Evolutionary conservation across 2,113 vertebrate species (phyloP), one percentile per base, ranked within the genome.

Genomic region (Maccullochella peelii): DNA sequence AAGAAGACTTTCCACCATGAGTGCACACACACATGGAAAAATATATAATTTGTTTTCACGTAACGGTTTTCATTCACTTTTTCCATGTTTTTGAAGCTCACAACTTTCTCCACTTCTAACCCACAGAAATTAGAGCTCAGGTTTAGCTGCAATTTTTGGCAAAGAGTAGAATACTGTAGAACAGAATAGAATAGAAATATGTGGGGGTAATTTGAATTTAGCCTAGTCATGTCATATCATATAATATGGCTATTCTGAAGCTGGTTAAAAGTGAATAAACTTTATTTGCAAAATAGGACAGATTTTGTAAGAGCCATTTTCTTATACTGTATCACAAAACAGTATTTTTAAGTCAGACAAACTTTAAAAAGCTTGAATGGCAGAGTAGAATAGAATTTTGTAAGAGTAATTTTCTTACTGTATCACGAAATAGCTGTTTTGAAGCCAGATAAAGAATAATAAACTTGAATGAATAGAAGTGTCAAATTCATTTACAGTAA

Each of bases 1-100:
- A 71, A 25, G 0, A 36, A 62, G 62, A 74, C 62, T 84, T 87
- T 83, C 87, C 63, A 80, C 68, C 0, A 2, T n/a, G 47, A 70
- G 25, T 14, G 6, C 55, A 38, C 61, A 25, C 36, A n/a, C 59
- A 49, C 33, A 54, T 5, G 27, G 73, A 87, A 82, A 73, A 77
- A 77, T 50, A 66, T 70, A 57, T 38, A 47, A 67, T 80, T 63
- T 73, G 25, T 73, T 78, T 84, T 66, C 10, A 87, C 10, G 4
- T 40, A 47, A 77, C 1, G 6, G 21, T 66, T 75, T 80, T 69
- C 12, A 0, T 63, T 57, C 4, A 20, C n/a, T 50, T 81, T 74
- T 62, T 67, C 38, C 18, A 68, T 38, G 20, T 62, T 71, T 61
- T 21, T 61, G 9, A 18, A 58, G 40, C 47, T 67, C 54, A 42